phyloP scores from a whole-genome alignment of 92 coral and sea anemone species.

The Micromussa lordhowensis region DNA sequence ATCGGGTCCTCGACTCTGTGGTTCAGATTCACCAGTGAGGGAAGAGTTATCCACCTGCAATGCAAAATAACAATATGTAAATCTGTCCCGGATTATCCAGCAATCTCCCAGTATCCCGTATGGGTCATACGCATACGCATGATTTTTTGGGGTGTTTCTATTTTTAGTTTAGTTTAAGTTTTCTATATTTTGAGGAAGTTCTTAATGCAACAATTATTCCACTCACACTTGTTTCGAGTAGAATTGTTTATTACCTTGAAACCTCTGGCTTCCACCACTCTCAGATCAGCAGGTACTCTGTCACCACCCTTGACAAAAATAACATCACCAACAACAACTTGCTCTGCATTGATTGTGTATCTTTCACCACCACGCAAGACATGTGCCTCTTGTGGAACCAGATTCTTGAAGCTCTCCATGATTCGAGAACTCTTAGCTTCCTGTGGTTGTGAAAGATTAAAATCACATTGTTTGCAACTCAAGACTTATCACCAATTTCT shows the following conservation, averaged over 20 bases:
- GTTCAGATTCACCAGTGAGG: constrained; percentile 98
- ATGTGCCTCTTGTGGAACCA: constrained; percentile 98
- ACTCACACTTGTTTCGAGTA: too few relatives aligned
- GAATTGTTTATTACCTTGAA: constrained; percentile 77
- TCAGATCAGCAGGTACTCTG: constrained; percentile 92
- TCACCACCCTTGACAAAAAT: constrained; percentile 94
- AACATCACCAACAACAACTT: constrained; percentile 94
- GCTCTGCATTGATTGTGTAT: constrained; percentile 78
- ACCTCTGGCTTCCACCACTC: constrained; percentile 92
- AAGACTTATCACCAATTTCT: not conserved
- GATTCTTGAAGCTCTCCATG: constrained; percentile 93
- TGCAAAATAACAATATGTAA: not conserved
- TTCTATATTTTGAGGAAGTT: too few relatives aligned
- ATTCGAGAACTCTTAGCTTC: constrained; percentile 94
- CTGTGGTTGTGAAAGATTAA: constrained; percentile 34
- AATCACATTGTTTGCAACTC: not conserved
- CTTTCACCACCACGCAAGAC: constrained; percentile 86
- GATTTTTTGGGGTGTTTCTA: too few relatives aligned
- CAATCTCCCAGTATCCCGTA: too few relatives aligned
- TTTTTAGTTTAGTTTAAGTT: too few relatives aligned
- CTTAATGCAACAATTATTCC: too few relatives aligned
- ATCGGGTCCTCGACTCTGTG: constrained; percentile 87
- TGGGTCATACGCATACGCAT: too few relatives aligned
- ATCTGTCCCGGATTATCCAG: not conserved
- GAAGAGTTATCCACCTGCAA: constrained; percentile 95